These are phyloP conservation scores for Chloropsis cyanopogon DNA, from an alignment of 2,113 vertebrate genomes.

Conservation along the genomic window DNA sequence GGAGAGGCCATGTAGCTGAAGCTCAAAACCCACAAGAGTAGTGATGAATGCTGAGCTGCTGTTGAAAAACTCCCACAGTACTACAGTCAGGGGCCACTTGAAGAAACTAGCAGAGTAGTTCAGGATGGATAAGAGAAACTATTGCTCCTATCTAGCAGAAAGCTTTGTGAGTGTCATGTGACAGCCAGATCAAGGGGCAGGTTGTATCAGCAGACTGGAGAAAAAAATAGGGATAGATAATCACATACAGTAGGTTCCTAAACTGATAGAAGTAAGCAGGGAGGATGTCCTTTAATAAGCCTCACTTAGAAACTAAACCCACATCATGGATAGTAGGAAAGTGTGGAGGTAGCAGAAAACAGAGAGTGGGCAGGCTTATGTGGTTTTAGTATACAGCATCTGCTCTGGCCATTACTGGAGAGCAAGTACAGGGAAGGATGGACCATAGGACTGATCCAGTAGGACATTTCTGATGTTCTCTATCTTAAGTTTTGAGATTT, in stretches of 20 bases:
- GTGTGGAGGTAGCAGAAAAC: not conserved
- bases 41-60: not conserved
- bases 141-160: not conserved
- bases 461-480: not conserved
- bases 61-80: not conserved
- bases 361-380: not conserved
- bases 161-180: not conserved
- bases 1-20: not conserved
- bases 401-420: not conserved
- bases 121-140: not conserved
- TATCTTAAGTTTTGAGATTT: not conserved
- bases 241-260: not conserved
- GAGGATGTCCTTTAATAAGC: not conserved
- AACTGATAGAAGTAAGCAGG: not conserved
- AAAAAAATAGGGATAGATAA: not conserved
- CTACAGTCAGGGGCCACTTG: not conserved
- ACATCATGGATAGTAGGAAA: not conserved
- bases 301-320: not conserved
- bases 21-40: not conserved
- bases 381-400: not conserved
- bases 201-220: rapidly evolving
- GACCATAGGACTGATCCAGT: not conserved
- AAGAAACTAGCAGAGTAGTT: not conserved
- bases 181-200: not conserved
- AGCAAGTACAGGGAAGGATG: not conserved